Evolutionary conservation across 2,888 invertebrate genomes (phyloP), one percentile per base, ranked within the genome.

Genomic region (Chydorus sphaericus): DNA sequence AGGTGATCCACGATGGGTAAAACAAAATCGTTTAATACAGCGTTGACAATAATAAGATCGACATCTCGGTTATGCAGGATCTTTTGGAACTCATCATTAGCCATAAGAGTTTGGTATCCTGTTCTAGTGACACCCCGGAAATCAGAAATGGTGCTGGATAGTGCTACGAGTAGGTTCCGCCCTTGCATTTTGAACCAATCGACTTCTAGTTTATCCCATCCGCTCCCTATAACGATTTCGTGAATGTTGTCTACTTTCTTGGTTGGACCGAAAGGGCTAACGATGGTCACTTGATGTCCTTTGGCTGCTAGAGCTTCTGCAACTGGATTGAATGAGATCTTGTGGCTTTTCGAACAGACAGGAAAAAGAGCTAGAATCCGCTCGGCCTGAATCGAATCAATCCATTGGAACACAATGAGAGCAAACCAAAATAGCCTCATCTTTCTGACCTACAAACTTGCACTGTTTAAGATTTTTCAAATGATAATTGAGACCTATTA

Each of bases 1-100:
- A 52, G 1, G 14, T 36, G 23, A 10, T 52, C 52, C 11, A 52
- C 23, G 6, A 52, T 33, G 2, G 52, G 52, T 20, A 52, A 20
- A 20, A 18, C 18, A n/a, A 52, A 52, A 52, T 52, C 52, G 31
- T 52, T 52, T 10, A 52, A 18, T 6, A 52, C 36, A 5, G 52
- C 31, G 52, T 52, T 37, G 36, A 52, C 52, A 6, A 52, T 26
- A 7, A 52, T 37, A 2, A 52, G 16, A 36, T 52, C 52, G 4
- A 36, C 20, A 6, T 33, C 37, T 36, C 23, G 5, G 11, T 29
- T 31, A 7, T 23, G 20, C 10, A 52, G 2, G 23, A 52, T 36
- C 36, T 52, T 11, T 14, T 10, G 16, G 23, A 52, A 33, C 31
- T 31, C 52, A 18, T 31, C 14, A 20, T 36, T 52, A 7, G 11